Evolutionary conservation across 2,888 invertebrate species (phyloP).

Genomic region (Mermis nigrescens): DNA sequence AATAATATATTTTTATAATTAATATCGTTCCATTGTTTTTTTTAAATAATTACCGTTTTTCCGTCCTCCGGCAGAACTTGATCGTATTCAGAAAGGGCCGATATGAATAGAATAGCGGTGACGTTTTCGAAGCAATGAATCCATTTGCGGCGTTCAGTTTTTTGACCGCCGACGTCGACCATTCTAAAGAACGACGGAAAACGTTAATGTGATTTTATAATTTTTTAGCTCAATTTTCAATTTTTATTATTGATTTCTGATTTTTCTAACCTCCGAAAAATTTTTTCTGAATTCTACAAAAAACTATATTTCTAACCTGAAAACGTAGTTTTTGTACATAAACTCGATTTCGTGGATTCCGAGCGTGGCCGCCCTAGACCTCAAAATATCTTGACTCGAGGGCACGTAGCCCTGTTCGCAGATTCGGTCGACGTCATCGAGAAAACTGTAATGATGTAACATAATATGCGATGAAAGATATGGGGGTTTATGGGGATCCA

Average conservation of each 20-base stretch:
- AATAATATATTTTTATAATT: too few relatives aligned
- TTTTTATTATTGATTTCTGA: too few relatives aligned
- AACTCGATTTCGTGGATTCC: conserved; percentile 99
- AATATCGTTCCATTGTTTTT: too few relatives aligned
- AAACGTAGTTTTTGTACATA: conserved; percentile 96
- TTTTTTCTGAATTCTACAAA: too few relatives aligned
- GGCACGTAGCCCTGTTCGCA: conserved; percentile 19
- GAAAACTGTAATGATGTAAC: conserved; percentile 64
- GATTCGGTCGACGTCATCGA: conserved; percentile 92
- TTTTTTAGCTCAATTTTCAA: too few relatives aligned
- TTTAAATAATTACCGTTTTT: not conserved
- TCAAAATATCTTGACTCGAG: conserved; percentile 21
- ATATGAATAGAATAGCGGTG: conserved; percentile 48
- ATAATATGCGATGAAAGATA: too few relatives aligned
- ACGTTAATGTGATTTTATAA: not conserved
- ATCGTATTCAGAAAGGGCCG: conserved; percentile 25
- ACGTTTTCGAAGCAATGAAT: conserved; percentile 99
- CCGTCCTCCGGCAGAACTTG: conserved; percentile 11
- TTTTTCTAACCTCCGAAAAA: too few relatives aligned
- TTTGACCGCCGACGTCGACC: conserved; percentile 99
- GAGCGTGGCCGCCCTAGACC: conserved; percentile 94
- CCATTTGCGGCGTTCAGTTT: conserved; percentile 99
- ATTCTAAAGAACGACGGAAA: conserved; percentile 49
- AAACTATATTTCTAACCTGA: too few relatives aligned
- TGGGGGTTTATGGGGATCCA: too few relatives aligned